These are phyloP conservation scores for Rambutsinella grinnellia DNA, from an alignment of 2,888 invertebrate genomes.

Conservation along the genomic window DNA sequence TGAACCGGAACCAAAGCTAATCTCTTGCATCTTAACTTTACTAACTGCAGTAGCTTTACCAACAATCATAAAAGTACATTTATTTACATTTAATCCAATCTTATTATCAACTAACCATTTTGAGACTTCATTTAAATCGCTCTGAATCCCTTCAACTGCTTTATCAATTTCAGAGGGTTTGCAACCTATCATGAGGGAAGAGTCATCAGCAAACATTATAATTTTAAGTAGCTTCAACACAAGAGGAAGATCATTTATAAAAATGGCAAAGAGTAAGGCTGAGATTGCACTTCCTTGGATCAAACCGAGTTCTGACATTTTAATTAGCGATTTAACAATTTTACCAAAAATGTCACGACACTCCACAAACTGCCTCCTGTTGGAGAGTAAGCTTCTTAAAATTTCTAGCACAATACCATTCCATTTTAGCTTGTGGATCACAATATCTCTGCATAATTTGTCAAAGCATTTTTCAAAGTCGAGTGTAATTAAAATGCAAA, in stretches of 20 bases:
- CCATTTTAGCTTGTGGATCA: constrained; percentile 32
- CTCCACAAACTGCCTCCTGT: neutral
- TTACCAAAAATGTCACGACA: neutral
- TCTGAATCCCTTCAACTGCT: neutral
- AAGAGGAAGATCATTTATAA: constrained; percentile 34
- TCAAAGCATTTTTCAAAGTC: constrained; percentile 51
- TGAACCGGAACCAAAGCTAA: neutral
- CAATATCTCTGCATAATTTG: constrained; percentile 15
- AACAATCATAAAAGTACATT: constrained; percentile 29
- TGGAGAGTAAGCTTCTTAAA: neutral
- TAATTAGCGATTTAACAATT: neutral
- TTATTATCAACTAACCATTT: constrained; percentile 32
- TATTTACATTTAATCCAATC: constrained; percentile 28
- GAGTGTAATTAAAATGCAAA: constrained; percentile 37
- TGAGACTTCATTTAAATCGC: constrained; percentile 8
- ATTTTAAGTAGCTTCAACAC: neutral
- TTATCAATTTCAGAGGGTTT: neutral
- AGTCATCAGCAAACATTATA: constrained; percentile 42
- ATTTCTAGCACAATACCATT: constrained; percentile 17
- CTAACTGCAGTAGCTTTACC: constrained; percentile 1
- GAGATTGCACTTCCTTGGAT: neutral
- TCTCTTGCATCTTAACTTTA: neutral
- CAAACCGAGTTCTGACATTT: constrained; percentile 7
- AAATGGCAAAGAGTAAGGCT: constrained; percentile 17
- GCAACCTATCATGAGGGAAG: constrained; percentile 10